Evolutionary conservation across 2,888 invertebrate species (phyloP), one percentile per base, ranked within the genome.

Genomic region (Meiosimyza decipiens): DNA sequence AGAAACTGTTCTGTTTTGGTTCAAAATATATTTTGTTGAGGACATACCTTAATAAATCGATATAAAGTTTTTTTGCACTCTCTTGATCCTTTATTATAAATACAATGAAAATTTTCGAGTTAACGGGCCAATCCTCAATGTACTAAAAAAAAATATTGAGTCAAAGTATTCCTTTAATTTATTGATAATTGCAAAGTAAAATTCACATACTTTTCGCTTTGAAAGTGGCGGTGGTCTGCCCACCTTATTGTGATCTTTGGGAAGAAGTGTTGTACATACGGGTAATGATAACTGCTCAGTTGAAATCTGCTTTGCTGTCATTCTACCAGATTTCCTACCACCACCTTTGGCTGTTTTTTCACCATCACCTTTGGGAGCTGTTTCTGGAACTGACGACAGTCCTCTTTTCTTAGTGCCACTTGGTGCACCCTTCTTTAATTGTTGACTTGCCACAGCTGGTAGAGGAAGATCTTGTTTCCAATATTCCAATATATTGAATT

Each of bases 71-170:
- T 47, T 79, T 79, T 15, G 74, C 64, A 65, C 40, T 40, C 9
- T 6, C 40, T 40, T 40, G 40, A 40, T 40, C 40, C 9, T 6
- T 40, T 9, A 40, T 6, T n/a, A 83, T 47, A 12, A 84, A 75
- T 6, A 83, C 67, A 57, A 84, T 82, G 5, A 80, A 72, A 1
- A 84, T 74, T 22, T 79, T 76, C 0, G 79, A 73, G 9, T 72
- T 52, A 2, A 16, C 0, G 0, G 84, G 84, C 5, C 79, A 76
- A 71, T 84, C 84, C 64, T 78, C 77, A 9, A 84, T 83, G 49
- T 75, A 79, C 79, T 79, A 18, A 33, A 71, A 71, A 40, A 40
- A 40, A 9, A 7, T 33, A 7, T 51, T 40, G 5, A 51, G 1
- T 33, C 49, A 55, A 18, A 72, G 51, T 6, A 50, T 11, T 28